Percentiles rank a stretch among this genome's conserved stretches.
Evolutionary conservation across 2,888 invertebrate genomes (phyloP).

Genomic region (Xylocampa areola): DNA sequence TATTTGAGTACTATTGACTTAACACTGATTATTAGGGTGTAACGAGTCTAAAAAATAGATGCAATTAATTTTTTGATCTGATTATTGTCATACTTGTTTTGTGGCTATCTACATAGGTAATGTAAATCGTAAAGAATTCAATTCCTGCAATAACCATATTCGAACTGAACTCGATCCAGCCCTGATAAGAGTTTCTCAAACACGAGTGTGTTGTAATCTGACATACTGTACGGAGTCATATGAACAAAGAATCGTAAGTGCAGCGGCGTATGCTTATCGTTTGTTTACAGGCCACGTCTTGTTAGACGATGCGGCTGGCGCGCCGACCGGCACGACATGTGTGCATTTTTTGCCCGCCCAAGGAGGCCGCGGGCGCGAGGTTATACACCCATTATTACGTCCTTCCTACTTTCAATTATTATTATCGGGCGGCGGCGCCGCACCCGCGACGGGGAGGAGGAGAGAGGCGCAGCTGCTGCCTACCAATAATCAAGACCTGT

Average conservation of each 20-base stretch:
- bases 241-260: constrained; percentile 75
- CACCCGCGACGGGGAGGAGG: constrained; percentile 88
- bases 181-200: constrained; percentile 72
- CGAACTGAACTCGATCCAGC: constrained; percentile 64
- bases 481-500: constrained; percentile 90
- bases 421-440: constrained; percentile 89
- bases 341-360: constrained; percentile 90
- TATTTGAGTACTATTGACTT: too few relatives aligned
- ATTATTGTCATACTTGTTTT: constrained; percentile 5
- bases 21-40: too few relatives aligned
- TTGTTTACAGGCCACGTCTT: constrained; percentile 77
- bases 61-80: neutral
- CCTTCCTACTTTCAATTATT: constrained; percentile 90
- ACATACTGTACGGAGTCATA: constrained; percentile 67
- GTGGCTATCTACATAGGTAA: constrained; percentile 1
- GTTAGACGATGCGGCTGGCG: constrained; percentile 71
- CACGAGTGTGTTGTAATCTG: constrained; percentile 70
- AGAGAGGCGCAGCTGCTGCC: constrained; percentile 90
- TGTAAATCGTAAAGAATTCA: constrained; percentile 23
- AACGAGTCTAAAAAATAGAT: neutral
- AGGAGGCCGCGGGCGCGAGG: constrained; percentile 90
- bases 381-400: constrained; percentile 90
- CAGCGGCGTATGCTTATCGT: constrained; percentile 72
- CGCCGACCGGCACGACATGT: constrained; percentile 81
- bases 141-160: constrained; percentile 49